A percentile compares a stretch with the other conserved stretches of the same genome.
Conservation (phyloP, 92 coral and sea anemone genomes). For the Zoanthus sansibaricus region DNA sequence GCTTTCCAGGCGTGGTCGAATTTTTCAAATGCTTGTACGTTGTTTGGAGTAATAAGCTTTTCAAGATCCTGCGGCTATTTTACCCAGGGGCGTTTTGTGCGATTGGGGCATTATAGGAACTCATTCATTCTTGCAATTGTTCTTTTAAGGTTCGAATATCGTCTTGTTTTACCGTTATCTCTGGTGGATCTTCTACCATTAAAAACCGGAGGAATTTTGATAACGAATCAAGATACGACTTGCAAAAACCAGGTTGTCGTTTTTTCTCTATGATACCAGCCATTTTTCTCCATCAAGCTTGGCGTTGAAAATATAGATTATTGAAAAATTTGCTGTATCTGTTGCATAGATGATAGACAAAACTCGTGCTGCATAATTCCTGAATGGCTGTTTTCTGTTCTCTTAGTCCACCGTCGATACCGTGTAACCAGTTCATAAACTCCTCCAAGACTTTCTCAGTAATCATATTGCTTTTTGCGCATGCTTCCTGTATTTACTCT, state of each 20-base stretch:
- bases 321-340: conserved; percentile 24
- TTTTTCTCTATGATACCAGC: conserved; percentile 33
- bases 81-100: conserved; percentile 53
- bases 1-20: conserved; percentile 49
- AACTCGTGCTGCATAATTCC: conserved; percentile 48
- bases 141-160: neutral
- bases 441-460: conserved; percentile 8
- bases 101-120: conserved; percentile 36
- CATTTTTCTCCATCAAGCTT: conserved; percentile 47
- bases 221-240: neutral
- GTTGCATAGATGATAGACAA: conserved; percentile 33
- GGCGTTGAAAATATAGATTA: conserved; percentile 24
- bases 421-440: conserved; percentile 52
- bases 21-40: conserved; percentile 55
- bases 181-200: too few species aligned
- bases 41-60: conserved; percentile 51
- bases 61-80: conserved; percentile 56
- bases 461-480: conserved; percentile 7
- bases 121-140: conserved; percentile 50
- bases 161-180: too few species aligned
- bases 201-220: conserved; percentile 4
- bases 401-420: neutral
- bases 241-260: conserved; percentile 42
- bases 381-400: conserved; percentile 37
- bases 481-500: neutral